Percentiles rank a stretch among this genome's conserved stretches.
Conservation (phyloP, 92 coral and sea anemone species). For the Hydrozoanthus gracilis region DNA sequence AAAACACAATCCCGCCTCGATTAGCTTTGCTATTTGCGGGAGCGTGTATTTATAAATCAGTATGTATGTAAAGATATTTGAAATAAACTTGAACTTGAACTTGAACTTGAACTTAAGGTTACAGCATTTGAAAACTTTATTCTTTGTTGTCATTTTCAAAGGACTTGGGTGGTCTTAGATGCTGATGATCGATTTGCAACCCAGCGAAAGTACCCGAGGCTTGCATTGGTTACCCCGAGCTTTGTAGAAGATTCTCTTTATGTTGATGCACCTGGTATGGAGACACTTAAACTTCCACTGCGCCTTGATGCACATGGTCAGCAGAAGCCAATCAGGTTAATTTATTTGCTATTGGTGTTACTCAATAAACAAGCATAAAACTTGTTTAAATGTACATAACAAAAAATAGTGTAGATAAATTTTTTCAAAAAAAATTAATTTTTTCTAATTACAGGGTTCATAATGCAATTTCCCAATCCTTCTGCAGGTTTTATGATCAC, state of each 20-base stretch:
- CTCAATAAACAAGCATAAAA: not conserved
- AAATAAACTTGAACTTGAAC: too few relatives aligned
- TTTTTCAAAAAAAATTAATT: too few relatives aligned
- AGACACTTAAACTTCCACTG: conserved; percentile 47
- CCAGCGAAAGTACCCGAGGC: conserved; percentile 54
- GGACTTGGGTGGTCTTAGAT: conserved; percentile 68
- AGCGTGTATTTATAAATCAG: too few relatives aligned
- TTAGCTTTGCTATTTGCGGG: too few relatives aligned
- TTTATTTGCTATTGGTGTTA: not conserved
- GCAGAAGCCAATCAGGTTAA: not conserved
- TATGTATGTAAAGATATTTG: too few relatives aligned
- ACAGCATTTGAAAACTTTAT: too few relatives aligned
- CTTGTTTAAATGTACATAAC: not conserved
- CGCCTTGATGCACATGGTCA: conserved; percentile 13
- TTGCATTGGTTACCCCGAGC: conserved; percentile 66
- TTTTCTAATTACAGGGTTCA: too few relatives aligned
- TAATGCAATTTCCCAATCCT: too few relatives aligned
- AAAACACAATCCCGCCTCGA: too few relatives aligned
- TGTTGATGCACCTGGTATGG: conserved; percentile 79
- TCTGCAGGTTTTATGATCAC: too few relatives aligned
- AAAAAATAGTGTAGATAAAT: not conserved
- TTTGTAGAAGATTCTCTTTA: conserved; percentile 65
- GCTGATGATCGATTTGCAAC: conserved; percentile 47
- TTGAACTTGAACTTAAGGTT: too few relatives aligned
- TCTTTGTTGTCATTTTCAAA: not conserved